Evolutionary conservation across 2,888 invertebrate species (phyloP).

Genomic region (Resseliella maxima): DNA sequence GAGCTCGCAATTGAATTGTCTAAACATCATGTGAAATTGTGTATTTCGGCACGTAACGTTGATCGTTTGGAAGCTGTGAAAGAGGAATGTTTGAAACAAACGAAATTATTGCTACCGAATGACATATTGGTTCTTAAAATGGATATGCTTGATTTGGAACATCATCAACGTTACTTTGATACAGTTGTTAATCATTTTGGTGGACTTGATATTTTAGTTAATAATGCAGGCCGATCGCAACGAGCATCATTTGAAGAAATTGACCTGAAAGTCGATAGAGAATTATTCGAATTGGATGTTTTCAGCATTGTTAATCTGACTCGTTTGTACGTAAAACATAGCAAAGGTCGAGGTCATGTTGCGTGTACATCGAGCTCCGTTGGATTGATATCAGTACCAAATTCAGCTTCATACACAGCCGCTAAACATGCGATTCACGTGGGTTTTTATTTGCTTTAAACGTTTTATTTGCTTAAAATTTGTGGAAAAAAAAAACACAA

Average conservation of each 20-base stretch:
- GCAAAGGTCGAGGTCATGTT: conserved; percentile 73
- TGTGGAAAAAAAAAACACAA: conserved; percentile 46
- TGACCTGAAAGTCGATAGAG: conserved; percentile 76
- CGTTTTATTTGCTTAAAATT: background rate
- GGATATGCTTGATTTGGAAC: conserved; percentile 73
- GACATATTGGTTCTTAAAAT: conserved; percentile 77
- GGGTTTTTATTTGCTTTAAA: conserved; percentile 60
- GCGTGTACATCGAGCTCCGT: conserved; percentile 81
- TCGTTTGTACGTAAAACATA: conserved; percentile 75
- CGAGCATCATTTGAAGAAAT: conserved; percentile 79
- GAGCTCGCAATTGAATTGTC: conserved; percentile 76
- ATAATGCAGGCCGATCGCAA: conserved; percentile 86
- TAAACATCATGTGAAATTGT: conserved; percentile 74
- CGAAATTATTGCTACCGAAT: conserved; percentile 66
- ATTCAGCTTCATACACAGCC: conserved; percentile 77
- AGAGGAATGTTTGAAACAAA: conserved; percentile 70
- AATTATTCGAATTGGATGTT: conserved; percentile 82
- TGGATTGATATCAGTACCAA: conserved; percentile 76
- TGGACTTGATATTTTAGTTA: conserved; percentile 79
- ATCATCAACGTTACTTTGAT: conserved; percentile 73
- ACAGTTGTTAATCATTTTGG: conserved; percentile 76
- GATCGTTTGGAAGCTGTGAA: conserved; percentile 76
- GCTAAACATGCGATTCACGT: conserved; percentile 84
- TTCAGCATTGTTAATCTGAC: conserved; percentile 78
- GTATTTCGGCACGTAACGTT: conserved; percentile 75